Percentiles rank a stretch among this genome's conserved stretches.
Conservation (phyloP, 2,797 vertebrate genomes). For the Cossypha caffra region DNA sequence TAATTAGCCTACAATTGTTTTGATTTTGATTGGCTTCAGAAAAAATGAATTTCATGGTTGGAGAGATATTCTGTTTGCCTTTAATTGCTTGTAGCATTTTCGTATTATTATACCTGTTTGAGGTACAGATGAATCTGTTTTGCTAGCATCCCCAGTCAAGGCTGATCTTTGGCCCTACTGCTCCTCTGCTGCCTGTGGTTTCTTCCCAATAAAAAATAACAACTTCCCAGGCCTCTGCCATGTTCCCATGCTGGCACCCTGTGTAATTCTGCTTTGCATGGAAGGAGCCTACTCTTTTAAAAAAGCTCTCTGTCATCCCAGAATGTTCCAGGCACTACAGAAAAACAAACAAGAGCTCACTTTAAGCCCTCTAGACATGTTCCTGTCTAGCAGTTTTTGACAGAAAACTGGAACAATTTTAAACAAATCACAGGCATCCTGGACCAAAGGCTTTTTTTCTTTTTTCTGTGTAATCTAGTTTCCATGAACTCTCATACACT, state of each 20-base stretch:
- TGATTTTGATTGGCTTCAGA: neutral
- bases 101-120: neutral
- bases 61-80: neutral
- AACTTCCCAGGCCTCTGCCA: neutral
- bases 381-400: neutral
- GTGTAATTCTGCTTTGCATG: neutral
- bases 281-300: neutral
- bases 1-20: neutral
- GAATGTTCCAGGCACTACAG: neutral
- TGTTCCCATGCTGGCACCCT: neutral
- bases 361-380: neutral
- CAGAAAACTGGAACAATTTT: neutral
- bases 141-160: neutral
- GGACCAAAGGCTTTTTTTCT: neutral
- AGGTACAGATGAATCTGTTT: neutral
- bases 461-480: neutral
- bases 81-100: neutral
- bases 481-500: neutral
- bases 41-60: neutral
- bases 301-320: neutral
- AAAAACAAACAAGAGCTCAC: neutral
- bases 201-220: neutral
- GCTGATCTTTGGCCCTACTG: neutral
- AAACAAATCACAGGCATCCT: neutral
- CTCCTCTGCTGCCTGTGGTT: neutral